Conservation (phyloP, 2,797 vertebrate genomes). For the Sebastiscus tertius region DNA sequence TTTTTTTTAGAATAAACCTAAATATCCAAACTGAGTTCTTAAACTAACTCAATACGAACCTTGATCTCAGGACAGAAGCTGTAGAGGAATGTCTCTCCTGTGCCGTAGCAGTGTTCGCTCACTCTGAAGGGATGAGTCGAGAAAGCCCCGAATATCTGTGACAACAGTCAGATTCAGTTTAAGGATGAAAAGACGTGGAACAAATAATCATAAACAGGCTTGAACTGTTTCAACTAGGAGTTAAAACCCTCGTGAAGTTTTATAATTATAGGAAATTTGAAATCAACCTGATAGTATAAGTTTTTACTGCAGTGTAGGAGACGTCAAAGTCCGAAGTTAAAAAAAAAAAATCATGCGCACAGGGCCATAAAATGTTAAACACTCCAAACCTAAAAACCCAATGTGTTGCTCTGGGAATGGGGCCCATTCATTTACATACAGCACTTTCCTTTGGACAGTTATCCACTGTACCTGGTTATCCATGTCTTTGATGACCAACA, state of each 20-base stretch:
- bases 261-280: neutral
- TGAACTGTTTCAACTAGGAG: neutral
- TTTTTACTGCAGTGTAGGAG: neutral
- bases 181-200: neutral
- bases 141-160: slow-evolving; percentile 93
- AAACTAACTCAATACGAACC: slow-evolving; percentile 72
- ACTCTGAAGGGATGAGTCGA: slow-evolving; percentile 96
- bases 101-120: slow-evolving; percentile 97
- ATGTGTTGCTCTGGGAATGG: neutral
- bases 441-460: neutral
- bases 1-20: neutral
- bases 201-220: neutral
- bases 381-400: neutral
- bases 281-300: rapidly evolving
- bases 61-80: slow-evolving; percentile 96
- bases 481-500: slow-evolving; percentile 95
- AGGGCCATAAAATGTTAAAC: neutral
- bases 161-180: neutral
- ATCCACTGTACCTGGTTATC: slow-evolving; percentile 88
- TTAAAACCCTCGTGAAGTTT: neutral
- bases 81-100: slow-evolving; percentile 97
- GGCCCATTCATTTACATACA: neutral
- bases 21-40: neutral
- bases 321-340: neutral
- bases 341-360: no score